Base-by-base conservation (phyloP, 2,113 vertebrate genomes). In the Mormyrus lacerda region DNA sequence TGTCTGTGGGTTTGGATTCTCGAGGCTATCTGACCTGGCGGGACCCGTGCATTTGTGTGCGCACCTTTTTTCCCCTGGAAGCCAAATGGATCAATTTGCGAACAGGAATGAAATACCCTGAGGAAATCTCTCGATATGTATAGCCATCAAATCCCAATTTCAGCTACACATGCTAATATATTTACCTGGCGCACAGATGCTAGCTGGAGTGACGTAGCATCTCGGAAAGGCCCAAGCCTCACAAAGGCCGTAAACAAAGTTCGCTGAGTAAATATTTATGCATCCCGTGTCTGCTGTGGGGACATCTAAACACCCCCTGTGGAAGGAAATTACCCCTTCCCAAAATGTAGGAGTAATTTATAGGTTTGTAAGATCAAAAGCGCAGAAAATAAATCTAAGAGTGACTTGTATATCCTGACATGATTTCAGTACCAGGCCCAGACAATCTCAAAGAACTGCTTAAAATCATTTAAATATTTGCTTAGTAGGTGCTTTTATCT, bases 121-220 rank as follows among this genome's bases (percentile, higher is more conserved):
- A 91, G 92, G 93, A 91, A 88, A 94, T 93, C 91, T 91, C 93
- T 92, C 44, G 53, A 39, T 89, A 93, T 94, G 92, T 90, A 92
- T 94, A 93, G 92, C 92, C 94, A 93, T 93, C 91, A 91, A 91
- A 91, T 89, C 79, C 87, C 51, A 21, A 31, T 89, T 89, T 82
- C 76, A 65, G 88, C 55, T 53, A 69, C 42, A 85, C 8, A 15
- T 85, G 88, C 79, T 89, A 85, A 85, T 85, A 69, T 47, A 7
- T 27, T 85, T 47, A 65, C 51, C 51, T 84, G 53, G 51, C 19
- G 21, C 61, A 82, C 53, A 47, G 53, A 85, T 85, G 79, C 53
- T 35, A 48, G n/a, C 27, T n/a, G 19, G 3, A 35, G 58, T 8
- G 3, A 39, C 53, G 39, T 11, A 48, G 31, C 9, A 39, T 39